Base-by-base conservation (phyloP, 2,888 invertebrate species). In the Minunthozetes semirufus region DNA sequence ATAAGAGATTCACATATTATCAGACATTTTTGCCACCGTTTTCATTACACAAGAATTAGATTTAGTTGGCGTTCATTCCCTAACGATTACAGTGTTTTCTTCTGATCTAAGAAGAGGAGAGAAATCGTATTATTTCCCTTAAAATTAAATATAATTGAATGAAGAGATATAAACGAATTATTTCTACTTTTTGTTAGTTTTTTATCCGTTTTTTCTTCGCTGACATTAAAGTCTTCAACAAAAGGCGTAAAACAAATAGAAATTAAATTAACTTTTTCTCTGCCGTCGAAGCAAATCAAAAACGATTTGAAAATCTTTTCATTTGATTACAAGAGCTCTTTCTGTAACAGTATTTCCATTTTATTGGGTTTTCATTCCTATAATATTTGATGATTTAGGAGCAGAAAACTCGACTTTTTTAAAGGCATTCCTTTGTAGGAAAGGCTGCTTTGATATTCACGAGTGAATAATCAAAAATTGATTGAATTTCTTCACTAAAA, bases 191-290 rank as follows among this genome's bases (percentile, higher is more conserved):
- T 53, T 8, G 15, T 17, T 53, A 19, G n/a, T 19, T 53, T 19
- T 53, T 19, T 53, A n/a, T 19, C 19, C 6, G 13, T 17, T 11
- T 5, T 5, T 4, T 15, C 9, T n/a, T 53, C 53, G 22, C 53
- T 4, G 8, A 53, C 17, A 53, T 4, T 13, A n/a, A 53, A 53
- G 8, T 9, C 6, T 5, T n/a, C n/a, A 53, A 19, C n/a, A 53
- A 53, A 53, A 53, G 22, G 22, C 53, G 53, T 53, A 19, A 53
- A 53, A 53, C 22, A 53, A 53, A 53, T 53, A 53, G n/a, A 53
- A 53, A 53, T 53, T 53, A 19, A 53, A 19, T 53, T 53, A 53
- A 53, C 53, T n/a, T 53, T 53, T 48, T 53, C 33, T 53, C 53
- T 53, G 53, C 19, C n/a, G 3, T 53, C n/a, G n/a, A 53, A 19